Base-by-base conservation (phyloP, 2,797 vertebrate genomes). In the Pagetopsis macropterus region DNA sequence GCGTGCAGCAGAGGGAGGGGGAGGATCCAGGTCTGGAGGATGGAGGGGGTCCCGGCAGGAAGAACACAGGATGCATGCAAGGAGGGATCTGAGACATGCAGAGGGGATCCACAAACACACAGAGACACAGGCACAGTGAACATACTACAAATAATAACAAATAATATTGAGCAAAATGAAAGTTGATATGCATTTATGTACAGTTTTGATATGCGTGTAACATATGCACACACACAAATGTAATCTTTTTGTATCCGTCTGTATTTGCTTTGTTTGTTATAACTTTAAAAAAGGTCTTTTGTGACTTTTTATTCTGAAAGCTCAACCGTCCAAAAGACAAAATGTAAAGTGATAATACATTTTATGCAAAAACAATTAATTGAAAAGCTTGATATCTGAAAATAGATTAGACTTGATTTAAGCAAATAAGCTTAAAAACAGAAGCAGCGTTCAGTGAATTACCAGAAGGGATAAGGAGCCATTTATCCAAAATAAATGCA, bases 51-150 rank as follows among this genome's bases (percentile, higher is more conserved):
- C 89, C 80, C 9, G 83, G 75, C 84, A 82, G 78, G 74, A 84
- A 87, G 86, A 82, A 79, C 90, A 94, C 81, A 86, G 79, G 85
- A 94, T 21, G 81, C 91, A 94, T 92, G 94, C 92, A 92, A 93
- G 87, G 74, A 94, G 74, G 81, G 88, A 85, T 92, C 93, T 94
- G 84, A 88, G 87, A 88, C 86, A 90, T 84, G 92, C 84, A 81
- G 43, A 76, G 58, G 66, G 73, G 49, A 81, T 48, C 1, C 33
- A 37, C 33, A 37, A 37, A 15, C 65, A 83, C 65, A 80, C 16
- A 78, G 69, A 89, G 21, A 89, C 55, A 85, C 60, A 86, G 14
- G 66, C 74, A 89, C 66, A 85, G n/a, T 78, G 57, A 73, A 82
- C 59, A 78, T 31, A 14, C 13, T 17, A 10, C 27, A 69, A 15